Conservation (phyloP, 2,113 vertebrate species). For the Marmota flaviventris region DNA sequence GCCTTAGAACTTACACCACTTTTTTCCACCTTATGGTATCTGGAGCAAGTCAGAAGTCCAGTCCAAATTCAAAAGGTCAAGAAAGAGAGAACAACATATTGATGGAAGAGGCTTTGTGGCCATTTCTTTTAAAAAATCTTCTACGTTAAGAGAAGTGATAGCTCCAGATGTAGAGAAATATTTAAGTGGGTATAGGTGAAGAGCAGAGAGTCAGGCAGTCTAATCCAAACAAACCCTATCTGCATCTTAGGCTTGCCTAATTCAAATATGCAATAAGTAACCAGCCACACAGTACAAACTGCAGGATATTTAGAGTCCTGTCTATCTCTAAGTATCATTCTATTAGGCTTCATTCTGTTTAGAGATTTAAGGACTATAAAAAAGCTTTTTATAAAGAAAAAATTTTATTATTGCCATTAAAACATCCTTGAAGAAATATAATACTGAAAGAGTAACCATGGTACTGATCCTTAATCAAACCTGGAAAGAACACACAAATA, state of each 20-base stretch:
- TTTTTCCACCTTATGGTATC: not conserved
- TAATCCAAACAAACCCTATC: not conserved
- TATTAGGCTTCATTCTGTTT: not conserved
- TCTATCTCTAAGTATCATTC: not conserved
- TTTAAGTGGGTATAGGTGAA: not conserved
- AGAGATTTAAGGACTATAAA: not conserved
- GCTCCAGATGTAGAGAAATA: not conserved
- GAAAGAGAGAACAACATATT: not conserved
- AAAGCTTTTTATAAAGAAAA: not conserved
- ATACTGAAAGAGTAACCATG: not conserved
- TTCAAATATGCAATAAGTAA: not conserved
- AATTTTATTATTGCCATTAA: not conserved
- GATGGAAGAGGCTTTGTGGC: not conserved
- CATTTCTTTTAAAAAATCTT: not conserved
- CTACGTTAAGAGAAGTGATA: not conserved
- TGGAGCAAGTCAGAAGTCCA: not conserved
- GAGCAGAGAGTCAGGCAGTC: not conserved
- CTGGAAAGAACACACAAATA: not conserved
- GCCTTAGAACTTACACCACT: not conserved
- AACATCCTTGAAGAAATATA: not conserved
- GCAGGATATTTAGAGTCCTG: not conserved
- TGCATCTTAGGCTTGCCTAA: not conserved
- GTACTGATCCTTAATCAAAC: not conserved
- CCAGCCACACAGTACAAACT: not conserved
- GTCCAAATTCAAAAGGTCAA: not conserved